Conservation (phyloP, 2,888 invertebrate species). For the Parascotia fuliginaria region DNA sequence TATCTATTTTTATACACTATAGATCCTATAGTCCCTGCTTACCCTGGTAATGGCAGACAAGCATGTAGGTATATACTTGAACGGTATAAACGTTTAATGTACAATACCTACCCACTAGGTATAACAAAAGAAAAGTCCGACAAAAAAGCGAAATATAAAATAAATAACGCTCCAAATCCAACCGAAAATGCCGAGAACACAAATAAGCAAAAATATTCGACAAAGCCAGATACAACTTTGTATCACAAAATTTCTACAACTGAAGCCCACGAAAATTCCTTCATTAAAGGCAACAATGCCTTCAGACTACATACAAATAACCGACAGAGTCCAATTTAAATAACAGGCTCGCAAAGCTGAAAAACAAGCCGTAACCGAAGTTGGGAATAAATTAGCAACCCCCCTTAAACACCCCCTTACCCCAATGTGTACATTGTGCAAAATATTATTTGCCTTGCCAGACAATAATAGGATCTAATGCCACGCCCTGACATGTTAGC, state of each 20-base stretch:
- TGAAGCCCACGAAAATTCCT: slow-evolving; percentile 67
- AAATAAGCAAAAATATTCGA: slow-evolving; percentile 53
- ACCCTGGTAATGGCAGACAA: too few species aligned
- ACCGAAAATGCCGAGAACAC: slow-evolving; percentile 44
- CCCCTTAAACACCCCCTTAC: slow-evolving; percentile 69
- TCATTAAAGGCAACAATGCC: slow-evolving; percentile 78
- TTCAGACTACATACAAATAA: slow-evolving; percentile 80
- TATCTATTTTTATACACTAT: too few species aligned
- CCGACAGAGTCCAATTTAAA: slow-evolving; percentile 83
- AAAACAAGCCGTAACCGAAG: slow-evolving; percentile 86
- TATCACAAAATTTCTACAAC: slow-evolving; percentile 43
- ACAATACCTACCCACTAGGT: not conserved
- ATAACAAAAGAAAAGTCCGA: not conserved
- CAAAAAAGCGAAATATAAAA: slow-evolving; percentile 20
- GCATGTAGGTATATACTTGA: too few species aligned
- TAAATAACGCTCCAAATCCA: slow-evolving; percentile 42
- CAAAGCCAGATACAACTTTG: slow-evolving; percentile 39
- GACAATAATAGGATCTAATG: slow-evolving; percentile 85
- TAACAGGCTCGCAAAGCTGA: slow-evolving; percentile 85
- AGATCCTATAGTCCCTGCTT: too few species aligned
- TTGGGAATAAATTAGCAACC: slow-evolving; percentile 85
- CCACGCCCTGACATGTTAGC: slow-evolving; percentile 86
- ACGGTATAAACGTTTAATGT: too few species aligned
- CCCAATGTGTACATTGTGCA: slow-evolving; percentile 90
- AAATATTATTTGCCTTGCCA: slow-evolving; percentile 90